phyloP scores from a whole-genome alignment of 2,888 invertebrate species.

The Lepidonotus clava region DNA sequence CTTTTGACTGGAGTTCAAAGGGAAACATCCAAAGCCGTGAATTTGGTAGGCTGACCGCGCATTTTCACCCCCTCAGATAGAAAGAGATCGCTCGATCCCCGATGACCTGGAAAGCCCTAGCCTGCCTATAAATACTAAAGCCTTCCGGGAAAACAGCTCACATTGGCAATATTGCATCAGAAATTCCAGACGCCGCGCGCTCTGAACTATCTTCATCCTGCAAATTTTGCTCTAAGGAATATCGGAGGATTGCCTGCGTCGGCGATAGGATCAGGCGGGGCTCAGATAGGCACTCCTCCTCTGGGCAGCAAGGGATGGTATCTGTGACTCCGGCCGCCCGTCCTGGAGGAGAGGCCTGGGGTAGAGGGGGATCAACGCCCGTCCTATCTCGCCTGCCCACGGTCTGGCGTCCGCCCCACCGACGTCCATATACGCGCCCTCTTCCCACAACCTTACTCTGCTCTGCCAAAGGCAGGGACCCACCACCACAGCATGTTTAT shows the following conservation, averaged over 20 bases:
- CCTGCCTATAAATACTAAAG: neutral
- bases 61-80: neutral
- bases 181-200: neutral
- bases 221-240: neutral
- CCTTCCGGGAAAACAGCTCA: neutral
- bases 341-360: neutral
- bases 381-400: slow-evolving; percentile 9
- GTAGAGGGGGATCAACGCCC: slow-evolving; percentile 12
- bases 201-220: neutral
- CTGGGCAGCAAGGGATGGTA: neutral
- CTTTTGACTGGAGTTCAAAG: slow-evolving; percentile 22
- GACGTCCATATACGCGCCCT: neutral
- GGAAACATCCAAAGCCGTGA: neutral
- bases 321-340: neutral
- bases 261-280: neutral
- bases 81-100: neutral
- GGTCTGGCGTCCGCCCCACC: neutral
- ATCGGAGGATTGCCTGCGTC: neutral
- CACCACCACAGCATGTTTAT: neutral
- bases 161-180: slow-evolving; percentile 14
- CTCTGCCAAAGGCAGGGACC: neutral
- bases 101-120: neutral
- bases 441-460: neutral
- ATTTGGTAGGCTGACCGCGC: neutral
- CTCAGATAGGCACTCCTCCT: neutral